These are phyloP conservation scores for Artemisiospiza belli DNA, from an alignment of 2,113 vertebrate genomes.

Conservation along the genomic window DNA sequence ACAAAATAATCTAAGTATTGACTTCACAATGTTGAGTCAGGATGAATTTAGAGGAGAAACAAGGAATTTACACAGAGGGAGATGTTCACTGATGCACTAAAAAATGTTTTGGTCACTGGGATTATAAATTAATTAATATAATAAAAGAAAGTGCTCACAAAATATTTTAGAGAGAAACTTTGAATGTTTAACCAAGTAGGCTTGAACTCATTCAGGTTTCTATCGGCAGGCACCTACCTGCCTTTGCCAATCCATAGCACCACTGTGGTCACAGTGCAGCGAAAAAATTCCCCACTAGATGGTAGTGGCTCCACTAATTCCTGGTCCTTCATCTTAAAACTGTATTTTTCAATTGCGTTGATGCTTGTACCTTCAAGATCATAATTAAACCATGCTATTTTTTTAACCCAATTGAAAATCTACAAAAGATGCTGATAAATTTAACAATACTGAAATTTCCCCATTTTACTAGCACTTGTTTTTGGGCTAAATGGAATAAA, in stretches of 20 bases:
- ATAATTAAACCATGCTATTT: neutral
- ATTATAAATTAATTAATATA: neutral
- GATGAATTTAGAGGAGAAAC: neutral
- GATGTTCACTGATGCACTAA: neutral
- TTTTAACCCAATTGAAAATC: neutral
- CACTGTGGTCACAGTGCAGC: neutral
- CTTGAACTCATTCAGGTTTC: neutral
- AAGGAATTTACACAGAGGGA: neutral
- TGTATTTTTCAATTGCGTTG: neutral
- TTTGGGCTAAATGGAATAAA: neutral
- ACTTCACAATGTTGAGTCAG: neutral
- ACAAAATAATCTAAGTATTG: neutral
- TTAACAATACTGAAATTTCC: neutral
- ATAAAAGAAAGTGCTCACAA: neutral
- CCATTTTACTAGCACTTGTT: neutral
- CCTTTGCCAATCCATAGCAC: neutral
- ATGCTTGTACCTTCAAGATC: neutral
- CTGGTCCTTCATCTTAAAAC: neutral
- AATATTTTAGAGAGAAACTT: neutral
- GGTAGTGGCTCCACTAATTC: constrained; percentile 6
- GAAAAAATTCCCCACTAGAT: constrained; percentile 1
- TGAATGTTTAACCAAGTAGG: neutral
- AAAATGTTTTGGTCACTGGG: neutral
- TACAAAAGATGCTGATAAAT: neutral
- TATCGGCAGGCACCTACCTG: neutral